Evolutionary conservation across 2,888 invertebrate genomes (phyloP).

Genomic region (Sphaerophoria rueppellii): DNA sequence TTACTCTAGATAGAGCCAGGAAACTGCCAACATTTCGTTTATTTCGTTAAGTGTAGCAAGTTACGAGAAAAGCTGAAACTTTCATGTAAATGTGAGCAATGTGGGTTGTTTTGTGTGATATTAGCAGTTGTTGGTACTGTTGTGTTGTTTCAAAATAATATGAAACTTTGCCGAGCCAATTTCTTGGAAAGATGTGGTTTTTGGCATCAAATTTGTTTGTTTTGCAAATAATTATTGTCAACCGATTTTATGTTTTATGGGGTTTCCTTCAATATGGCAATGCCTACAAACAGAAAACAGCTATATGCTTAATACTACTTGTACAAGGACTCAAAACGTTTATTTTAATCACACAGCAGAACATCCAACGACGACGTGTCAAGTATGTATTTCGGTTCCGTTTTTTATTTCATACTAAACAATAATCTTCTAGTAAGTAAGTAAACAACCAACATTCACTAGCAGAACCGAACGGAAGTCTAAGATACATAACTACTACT

Average conservation of each 20-base stretch:
- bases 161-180: slow-evolving; percentile 21
- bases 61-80: slow-evolving; percentile 19
- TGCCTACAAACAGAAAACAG: no score
- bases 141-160: slow-evolving; percentile 38
- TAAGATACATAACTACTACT: no score
- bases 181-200: not conserved
- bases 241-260: slow-evolving; percentile 35
- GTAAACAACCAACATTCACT: no score
- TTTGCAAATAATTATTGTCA: slow-evolving; percentile 38
- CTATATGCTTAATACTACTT: not conserved
- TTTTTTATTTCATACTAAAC: no score
- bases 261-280: not conserved
- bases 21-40: slow-evolving; percentile 69
- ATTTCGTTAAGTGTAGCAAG: slow-evolving; percentile 42
- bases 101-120: slow-evolving; percentile 50
- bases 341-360: no score
- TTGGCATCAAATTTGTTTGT: slow-evolving; percentile 38
- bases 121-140: slow-evolving; percentile 23
- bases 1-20: slow-evolving; percentile 37
- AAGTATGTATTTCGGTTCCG: no score
- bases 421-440: no score
- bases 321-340: no score
- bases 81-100: not conserved
- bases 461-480: no score
- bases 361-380: no score